Evolutionary conservation across 2,113 vertebrate species (phyloP).

Genomic region (Nematolebias whitei): DNA sequence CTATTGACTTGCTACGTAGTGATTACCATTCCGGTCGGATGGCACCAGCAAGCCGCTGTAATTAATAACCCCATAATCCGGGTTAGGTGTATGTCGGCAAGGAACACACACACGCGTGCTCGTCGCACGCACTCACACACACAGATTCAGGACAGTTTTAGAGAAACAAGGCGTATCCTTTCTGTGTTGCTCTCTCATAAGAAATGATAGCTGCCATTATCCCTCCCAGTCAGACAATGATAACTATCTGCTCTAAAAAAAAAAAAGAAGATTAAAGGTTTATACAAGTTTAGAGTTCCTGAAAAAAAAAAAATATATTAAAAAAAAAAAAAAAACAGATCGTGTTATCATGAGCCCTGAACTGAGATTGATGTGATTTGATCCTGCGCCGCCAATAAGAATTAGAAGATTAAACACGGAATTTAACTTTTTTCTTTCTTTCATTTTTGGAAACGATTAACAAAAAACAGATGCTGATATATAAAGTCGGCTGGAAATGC

Average conservation of each 20-base stretch:
- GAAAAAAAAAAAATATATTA: too few relatives aligned
- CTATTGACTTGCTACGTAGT: slow-evolving; percentile 79
- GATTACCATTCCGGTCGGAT: slow-evolving; percentile 83
- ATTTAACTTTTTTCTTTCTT: too few relatives aligned
- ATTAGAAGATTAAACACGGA: too few relatives aligned
- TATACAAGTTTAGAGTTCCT: too few relatives aligned
- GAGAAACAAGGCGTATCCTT: slow-evolving; percentile 71
- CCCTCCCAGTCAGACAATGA: slow-evolving; percentile 74
- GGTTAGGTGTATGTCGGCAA: slow-evolving; percentile 71
- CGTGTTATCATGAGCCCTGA: too few relatives aligned
- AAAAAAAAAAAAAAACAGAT: too few relatives aligned
- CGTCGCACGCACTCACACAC: slow-evolving; percentile 50
- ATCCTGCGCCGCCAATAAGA: too few relatives aligned
- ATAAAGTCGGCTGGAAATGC: too few relatives aligned
- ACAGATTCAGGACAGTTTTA: slow-evolving; percentile 68
- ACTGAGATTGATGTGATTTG: too few relatives aligned
- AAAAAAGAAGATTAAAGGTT: too few relatives aligned
- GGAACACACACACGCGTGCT: slow-evolving; percentile 61
- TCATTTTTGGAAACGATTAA: too few relatives aligned
- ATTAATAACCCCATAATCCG: slow-evolving; percentile 85
- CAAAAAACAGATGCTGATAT: too few relatives aligned
- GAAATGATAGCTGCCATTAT: slow-evolving; percentile 78
- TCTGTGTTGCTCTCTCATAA: slow-evolving; percentile 56
- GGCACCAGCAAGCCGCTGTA: slow-evolving; percentile 80
- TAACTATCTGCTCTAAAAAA: slow-evolving; percentile 72